These are phyloP conservation scores for Caenorhabditis tropicalis DNA, from an alignment of 1,140 invertebrate species.

Conservation along the genomic window DNA sequence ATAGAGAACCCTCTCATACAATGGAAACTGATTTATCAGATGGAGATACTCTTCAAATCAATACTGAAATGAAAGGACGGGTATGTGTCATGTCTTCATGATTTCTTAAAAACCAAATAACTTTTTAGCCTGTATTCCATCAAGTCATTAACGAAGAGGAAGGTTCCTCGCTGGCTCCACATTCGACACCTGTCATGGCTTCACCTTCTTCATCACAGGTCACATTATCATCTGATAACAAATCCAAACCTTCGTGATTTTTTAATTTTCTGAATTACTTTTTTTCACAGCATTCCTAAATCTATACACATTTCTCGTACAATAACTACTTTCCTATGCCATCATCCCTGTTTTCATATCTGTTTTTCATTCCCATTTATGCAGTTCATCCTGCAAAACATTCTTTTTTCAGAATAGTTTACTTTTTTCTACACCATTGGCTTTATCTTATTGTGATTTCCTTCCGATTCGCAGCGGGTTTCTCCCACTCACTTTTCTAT, in stretches of 20 bases:
- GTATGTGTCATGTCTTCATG: too few relatives aligned
- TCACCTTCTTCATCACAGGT: background rate
- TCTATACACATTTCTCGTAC: too few relatives aligned
- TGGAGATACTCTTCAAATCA: background rate
- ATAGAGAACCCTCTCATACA: background rate
- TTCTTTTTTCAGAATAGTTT: background rate
- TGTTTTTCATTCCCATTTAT: too few relatives aligned
- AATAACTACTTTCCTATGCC: too few relatives aligned
- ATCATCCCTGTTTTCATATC: too few relatives aligned
- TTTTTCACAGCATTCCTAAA: background rate
- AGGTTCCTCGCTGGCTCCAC: background rate
- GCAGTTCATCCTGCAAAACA: too few relatives aligned
- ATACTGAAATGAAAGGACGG: background rate
- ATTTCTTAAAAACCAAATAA: too few relatives aligned
- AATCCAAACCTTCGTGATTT: background rate
- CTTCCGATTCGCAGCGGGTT: slow-evolving; percentile 17
- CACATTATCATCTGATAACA: background rate
- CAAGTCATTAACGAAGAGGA: slow-evolving; percentile 21
- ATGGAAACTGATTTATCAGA: background rate
- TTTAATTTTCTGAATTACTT: background rate
- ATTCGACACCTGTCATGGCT: background rate
- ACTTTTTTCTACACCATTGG: background rate
- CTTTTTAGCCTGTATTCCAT: background rate
- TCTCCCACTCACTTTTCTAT: background rate
- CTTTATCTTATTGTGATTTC: slow-evolving; percentile 33